Conservation (phyloP, 2,797 vertebrate species). For the Phataginus tricuspis region DNA sequence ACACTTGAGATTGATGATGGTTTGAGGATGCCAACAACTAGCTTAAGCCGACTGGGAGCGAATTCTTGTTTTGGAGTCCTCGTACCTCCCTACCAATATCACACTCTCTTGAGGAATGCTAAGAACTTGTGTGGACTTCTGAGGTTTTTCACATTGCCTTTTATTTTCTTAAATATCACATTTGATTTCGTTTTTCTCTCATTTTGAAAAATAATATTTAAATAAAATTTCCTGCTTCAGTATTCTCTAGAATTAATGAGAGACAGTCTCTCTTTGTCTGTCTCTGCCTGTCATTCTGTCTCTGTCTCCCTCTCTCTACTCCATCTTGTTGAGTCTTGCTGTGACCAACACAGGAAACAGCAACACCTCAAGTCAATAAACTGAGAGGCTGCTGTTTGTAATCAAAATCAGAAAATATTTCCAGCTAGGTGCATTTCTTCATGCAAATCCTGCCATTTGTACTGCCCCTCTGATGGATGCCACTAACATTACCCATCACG, state of each 20-base stretch:
- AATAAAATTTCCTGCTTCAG: background rate
- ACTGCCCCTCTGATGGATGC: background rate
- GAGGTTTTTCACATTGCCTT: conserved; percentile 15
- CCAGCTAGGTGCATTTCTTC: background rate
- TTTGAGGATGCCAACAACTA: conserved; percentile 60
- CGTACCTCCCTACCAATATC: background rate
- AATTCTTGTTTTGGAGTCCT: conserved; percentile 44
- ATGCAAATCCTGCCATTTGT: background rate
- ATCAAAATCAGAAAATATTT: conserved; percentile 8
- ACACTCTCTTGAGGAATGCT: conserved; percentile 64
- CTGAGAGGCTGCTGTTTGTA: background rate
- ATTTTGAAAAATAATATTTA: conserved; percentile 24
- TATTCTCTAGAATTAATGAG: background rate
- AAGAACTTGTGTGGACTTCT: conserved; percentile 27
- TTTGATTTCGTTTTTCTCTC: conserved; percentile 34
- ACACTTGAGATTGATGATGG: conserved; percentile 59
- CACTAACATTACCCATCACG: background rate
- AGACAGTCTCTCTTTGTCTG: accelerated
- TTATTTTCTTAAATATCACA: conserved; percentile 36
- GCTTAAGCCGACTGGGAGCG: conserved; percentile 48
- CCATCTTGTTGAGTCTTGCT: background rate
- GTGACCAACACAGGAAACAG: background rate
- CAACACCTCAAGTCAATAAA: background rate
- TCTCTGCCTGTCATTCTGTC: background rate
- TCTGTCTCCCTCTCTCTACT: background rate